Base-by-base conservation (phyloP, 2,797 vertebrate species). In the Glyptemys insculpta region DNA sequence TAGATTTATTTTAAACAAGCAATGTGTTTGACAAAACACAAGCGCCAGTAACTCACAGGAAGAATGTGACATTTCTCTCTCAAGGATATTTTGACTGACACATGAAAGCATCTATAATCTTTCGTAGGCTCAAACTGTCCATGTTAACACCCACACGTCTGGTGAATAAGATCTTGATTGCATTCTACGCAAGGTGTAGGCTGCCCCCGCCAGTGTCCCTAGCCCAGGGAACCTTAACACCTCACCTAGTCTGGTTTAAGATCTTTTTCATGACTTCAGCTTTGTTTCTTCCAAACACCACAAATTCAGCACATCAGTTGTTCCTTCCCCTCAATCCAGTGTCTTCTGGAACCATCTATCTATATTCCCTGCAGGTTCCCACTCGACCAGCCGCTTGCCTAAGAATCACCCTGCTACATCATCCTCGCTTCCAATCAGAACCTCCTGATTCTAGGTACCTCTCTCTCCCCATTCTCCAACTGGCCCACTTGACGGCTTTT, bases 11-110 rank as follows among this genome's bases (percentile, higher is more conserved):
- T 97, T 93, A 97, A 97, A 97, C 96, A 96, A 97, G 93, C 96
- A 96, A 88, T 94, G 95, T 93, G 94, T 90, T 97, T 96, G 91
- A 96, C 93, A 95, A 97, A 97, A 96, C 94, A 95, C 10, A 57
- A 97, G 91, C 95, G 91, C 94, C 96, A 96, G 91, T 86, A 95
- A 95, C 93, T 96, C 86, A 94, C 91, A 96, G 85, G 92, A 93
- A 94, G 90, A 97, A 97, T 94, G 94, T 97, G 96, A 95, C 96
- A 97, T 96, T 96, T 97, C 96, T 97, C 96, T 97, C 96, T 96
- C 93, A 91, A 53, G 94, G 94, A 95, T 97, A 97, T 97, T 96
- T 97, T 96, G 95, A 97, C 96, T 97, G 97, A 97, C 97, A 97
- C 94, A 85, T 92, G 88, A 94, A 90, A 93, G 97, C 97, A 95